phyloP scores from a whole-genome alignment of 2,797 vertebrate genomes.

The Oreortyx pictus region DNA sequence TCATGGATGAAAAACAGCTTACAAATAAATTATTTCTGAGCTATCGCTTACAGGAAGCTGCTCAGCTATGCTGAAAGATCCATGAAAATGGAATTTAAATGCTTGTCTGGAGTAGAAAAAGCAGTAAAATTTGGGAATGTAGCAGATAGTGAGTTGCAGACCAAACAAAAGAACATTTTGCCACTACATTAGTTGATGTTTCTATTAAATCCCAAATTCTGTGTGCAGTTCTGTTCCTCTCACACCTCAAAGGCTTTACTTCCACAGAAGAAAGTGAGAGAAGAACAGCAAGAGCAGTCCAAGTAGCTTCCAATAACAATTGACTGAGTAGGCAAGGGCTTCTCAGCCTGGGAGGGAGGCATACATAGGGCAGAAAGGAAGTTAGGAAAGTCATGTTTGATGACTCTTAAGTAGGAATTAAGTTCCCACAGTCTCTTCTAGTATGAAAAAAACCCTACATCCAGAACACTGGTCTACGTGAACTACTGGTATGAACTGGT shows the following conservation, averaged over 20 bases:
- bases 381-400: neutral
- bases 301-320: neutral
- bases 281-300: neutral
- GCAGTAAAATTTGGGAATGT: neutral
- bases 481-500: neutral
- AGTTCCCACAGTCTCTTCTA: neutral
- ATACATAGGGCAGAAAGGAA: fast-evolving
- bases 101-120: neutral
- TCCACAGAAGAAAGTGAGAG: neutral
- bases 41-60: neutral
- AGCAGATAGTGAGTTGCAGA: neutral
- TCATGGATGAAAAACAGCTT: neutral
- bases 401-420: neutral
- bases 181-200: neutral
- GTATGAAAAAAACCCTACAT: neutral
- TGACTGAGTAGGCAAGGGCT: neutral
- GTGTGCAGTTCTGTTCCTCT: neutral
- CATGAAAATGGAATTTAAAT: neutral
- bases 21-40: neutral
- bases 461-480: neutral
- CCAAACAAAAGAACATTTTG: neutral
- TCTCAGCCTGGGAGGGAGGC: neutral
- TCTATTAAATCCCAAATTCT: neutral
- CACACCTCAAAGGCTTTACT: neutral
- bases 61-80: neutral